Conservation (phyloP, 2,888 invertebrate genomes). For the Microctonus hyperodae region DNA sequence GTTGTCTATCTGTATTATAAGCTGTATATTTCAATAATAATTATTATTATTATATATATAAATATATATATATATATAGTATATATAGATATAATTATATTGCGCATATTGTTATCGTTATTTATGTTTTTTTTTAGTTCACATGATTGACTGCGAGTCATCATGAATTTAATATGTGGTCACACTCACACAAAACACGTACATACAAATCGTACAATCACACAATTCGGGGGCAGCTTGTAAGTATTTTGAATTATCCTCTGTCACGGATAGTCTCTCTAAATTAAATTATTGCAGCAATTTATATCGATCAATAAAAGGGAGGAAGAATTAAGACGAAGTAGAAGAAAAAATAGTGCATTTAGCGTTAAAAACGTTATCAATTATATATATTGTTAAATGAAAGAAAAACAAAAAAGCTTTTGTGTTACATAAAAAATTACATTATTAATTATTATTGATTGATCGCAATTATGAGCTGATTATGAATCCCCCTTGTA, state of each 20-base stretch:
- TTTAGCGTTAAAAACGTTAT: conserved; percentile 54
- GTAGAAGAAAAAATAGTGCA: conserved; percentile 49
- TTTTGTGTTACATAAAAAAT: conserved; percentile 52
- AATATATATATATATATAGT: conserved; percentile 1
- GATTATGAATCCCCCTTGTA: conserved; percentile 50
- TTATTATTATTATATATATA: conserved; percentile 35
- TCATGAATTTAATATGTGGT: conserved; percentile 2
- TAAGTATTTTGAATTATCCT: conserved; percentile 15
- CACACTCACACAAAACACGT: conserved; percentile 18
- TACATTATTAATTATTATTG: conserved; percentile 29
- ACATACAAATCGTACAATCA: background rate
- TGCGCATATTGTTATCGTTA: conserved; percentile 56
- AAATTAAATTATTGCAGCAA: background rate
- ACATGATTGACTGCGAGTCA: conserved; percentile 18
- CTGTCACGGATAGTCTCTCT: conserved; percentile 46
- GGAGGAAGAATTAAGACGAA: background rate
- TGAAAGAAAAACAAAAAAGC: conserved; percentile 38
- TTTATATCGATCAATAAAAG: too few species aligned
- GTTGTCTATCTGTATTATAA: conserved; percentile 51
- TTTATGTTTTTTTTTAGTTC: conserved; percentile 52
- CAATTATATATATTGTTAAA: conserved; percentile 42
- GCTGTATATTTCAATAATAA: conserved; percentile 53
- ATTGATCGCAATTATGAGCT: conserved; percentile 55
- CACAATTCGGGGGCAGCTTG: conserved; percentile 1
- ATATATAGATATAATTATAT: conserved; percentile 2